Percentiles rank a stretch among this genome's conserved stretches.
phyloP scores from a whole-genome alignment of 2,113 vertebrate genomes.

The Dipodomys spectabilis region DNA sequence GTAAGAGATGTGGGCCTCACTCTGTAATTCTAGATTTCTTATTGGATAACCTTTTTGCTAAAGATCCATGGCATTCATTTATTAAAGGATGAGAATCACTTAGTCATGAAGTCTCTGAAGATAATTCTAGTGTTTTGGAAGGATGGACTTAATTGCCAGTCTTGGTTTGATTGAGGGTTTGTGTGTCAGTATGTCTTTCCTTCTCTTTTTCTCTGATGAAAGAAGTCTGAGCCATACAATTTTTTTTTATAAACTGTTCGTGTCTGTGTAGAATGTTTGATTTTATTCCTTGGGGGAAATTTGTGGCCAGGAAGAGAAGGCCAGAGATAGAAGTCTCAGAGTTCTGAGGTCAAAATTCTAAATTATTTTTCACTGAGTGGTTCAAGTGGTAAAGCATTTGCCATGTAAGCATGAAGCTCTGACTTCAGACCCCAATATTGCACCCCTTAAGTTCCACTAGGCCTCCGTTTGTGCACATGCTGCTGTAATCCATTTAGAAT shows the following conservation, averaged over 20 bases:
- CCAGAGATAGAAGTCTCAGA: not conserved
- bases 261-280: not conserved
- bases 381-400: too few species aligned
- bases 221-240: not conserved
- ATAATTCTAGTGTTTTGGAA: conserved; percentile 40
- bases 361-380: not conserved
- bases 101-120: not conserved
- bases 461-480: not conserved
- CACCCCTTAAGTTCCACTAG: not conserved
- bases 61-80: not conserved
- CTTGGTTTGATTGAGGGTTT: conserved; percentile 24
- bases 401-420: too few species aligned
- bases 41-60: conserved; percentile 9
- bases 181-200: not conserved
- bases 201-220: not conserved
- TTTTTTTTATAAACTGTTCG: not conserved
- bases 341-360: conserved; percentile 1
- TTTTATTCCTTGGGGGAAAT: conserved; percentile 37
- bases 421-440: too few species aligned
- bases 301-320: conserved; percentile 19
- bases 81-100: conserved; percentile 11
- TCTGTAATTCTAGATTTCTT: not conserved
- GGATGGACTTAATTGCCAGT: conserved; percentile 13
- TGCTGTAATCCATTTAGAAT: not conserved
- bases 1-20: not conserved